Conservation (phyloP, 2,113 vertebrate genomes). For the Sardina pilchardus region DNA sequence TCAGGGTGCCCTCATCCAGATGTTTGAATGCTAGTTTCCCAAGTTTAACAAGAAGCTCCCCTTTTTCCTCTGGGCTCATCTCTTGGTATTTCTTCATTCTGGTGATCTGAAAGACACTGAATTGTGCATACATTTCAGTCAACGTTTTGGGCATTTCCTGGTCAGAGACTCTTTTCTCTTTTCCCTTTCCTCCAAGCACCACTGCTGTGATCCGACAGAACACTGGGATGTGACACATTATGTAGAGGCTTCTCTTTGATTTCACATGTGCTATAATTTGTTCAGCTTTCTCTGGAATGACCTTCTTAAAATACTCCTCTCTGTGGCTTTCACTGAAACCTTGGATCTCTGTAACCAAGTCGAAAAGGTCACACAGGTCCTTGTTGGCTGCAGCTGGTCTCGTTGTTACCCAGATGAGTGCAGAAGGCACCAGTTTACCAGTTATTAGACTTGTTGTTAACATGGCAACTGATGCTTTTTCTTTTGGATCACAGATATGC, state of each 20-base stretch:
- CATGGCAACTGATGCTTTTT: not conserved
- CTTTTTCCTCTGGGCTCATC: not conserved
- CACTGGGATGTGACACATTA: not conserved
- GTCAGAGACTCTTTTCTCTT: not conserved
- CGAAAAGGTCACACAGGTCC: not conserved
- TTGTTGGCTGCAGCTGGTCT: not conserved
- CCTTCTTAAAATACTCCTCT: not conserved
- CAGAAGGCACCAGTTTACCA: not conserved
- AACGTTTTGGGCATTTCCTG: not conserved
- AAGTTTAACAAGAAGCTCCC: not conserved
- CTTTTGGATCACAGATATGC: not conserved
- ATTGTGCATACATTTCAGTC: not conserved
- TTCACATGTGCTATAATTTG: not conserved
- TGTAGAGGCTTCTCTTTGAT: not conserved
- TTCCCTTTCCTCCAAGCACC: not conserved
- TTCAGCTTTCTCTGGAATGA: not conserved
- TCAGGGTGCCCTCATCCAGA: too few species aligned
- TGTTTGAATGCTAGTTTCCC: too few species aligned
- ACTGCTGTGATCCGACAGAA: not conserved
- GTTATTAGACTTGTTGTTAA: not conserved
- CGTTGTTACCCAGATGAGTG: not conserved
- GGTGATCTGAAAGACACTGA: not conserved
- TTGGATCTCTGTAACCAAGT: not conserved
- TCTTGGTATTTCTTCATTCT: constrained; percentile 4
- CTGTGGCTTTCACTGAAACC: not conserved